phyloP scores from a whole-genome alignment of 2,797 vertebrate species.

The Darevskia nairensis region DNA sequence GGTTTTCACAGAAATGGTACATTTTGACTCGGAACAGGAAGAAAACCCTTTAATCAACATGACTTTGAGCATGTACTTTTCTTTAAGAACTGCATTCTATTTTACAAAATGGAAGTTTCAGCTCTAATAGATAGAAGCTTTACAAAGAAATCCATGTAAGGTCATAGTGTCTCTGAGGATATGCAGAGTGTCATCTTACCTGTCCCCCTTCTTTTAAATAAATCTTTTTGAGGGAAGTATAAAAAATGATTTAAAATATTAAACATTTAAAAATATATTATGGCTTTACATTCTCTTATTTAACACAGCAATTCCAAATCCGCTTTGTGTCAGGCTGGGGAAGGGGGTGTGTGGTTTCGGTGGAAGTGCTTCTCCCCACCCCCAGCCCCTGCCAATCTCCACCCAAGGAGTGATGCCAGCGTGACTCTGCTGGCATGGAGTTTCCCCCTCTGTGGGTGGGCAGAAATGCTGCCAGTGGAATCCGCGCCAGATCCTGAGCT shows the following conservation, averaged over 20 bases:
- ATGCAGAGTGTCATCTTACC: neutral
- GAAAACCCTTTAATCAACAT: neutral
- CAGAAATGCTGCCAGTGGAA: too few species aligned
- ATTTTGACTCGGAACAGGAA: slow-evolving; percentile 32
- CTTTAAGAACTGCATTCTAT: neutral
- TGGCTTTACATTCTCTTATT: neutral
- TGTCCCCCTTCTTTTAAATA: neutral
- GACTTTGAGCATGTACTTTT: neutral
- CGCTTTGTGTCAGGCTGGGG: too few species aligned
- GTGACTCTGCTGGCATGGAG: too few species aligned
- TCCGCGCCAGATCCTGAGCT: too few species aligned
- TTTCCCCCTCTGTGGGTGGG: too few species aligned
- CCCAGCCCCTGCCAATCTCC: too few species aligned
- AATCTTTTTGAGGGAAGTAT: neutral
- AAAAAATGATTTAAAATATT: neutral
- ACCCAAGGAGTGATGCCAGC: too few species aligned
- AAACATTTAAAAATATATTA: neutral
- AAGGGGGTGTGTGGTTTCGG: too few species aligned
- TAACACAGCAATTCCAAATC: too few species aligned
- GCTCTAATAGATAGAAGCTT: neutral
- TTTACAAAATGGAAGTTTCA: neutral
- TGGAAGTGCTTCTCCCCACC: too few species aligned
- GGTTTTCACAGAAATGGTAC: slow-evolving; percentile 57
- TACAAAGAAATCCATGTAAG: neutral
- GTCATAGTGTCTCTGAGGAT: neutral